Conservation (phyloP, 2,888 invertebrate species). For the Orthosia cruda region DNA sequence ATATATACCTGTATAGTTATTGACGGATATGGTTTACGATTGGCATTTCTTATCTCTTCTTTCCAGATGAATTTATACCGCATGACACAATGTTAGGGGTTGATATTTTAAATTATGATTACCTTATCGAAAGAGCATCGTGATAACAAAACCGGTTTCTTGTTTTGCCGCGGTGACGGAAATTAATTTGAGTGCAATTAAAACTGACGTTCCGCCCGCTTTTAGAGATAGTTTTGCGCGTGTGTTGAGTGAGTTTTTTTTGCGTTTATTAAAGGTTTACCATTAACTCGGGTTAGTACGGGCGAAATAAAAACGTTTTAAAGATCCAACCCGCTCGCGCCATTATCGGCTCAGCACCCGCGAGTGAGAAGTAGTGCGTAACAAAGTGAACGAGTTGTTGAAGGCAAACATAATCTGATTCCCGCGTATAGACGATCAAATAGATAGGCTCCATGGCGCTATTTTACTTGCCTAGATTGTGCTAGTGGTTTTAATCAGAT, state of each 20-base stretch:
- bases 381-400: neutral
- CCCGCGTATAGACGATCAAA: slow-evolving; percentile 8
- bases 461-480: neutral
- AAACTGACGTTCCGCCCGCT: neutral
- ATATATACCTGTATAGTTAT: too few species aligned
- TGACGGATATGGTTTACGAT: neutral
- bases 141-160: neutral
- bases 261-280: neutral
- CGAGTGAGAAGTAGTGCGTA: neutral
- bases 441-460: neutral
- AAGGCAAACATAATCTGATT: slow-evolving; percentile 1
- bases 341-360: neutral
- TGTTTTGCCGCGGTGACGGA: neutral
- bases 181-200: neutral
- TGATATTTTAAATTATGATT: neutral
- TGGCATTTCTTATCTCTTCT: too few species aligned
- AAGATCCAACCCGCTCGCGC: slow-evolving; percentile 4
- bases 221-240: neutral
- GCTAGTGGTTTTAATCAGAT: neutral
- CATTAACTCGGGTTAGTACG: neutral
- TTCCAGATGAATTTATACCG: too few species aligned
- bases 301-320: neutral
- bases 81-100: neutral
- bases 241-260: neutral
- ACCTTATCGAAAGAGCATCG: neutral